These are phyloP conservation scores for Potamarius usumacintae DNA, from an alignment of 2,113 vertebrate species.

Conservation along the genomic window DNA sequence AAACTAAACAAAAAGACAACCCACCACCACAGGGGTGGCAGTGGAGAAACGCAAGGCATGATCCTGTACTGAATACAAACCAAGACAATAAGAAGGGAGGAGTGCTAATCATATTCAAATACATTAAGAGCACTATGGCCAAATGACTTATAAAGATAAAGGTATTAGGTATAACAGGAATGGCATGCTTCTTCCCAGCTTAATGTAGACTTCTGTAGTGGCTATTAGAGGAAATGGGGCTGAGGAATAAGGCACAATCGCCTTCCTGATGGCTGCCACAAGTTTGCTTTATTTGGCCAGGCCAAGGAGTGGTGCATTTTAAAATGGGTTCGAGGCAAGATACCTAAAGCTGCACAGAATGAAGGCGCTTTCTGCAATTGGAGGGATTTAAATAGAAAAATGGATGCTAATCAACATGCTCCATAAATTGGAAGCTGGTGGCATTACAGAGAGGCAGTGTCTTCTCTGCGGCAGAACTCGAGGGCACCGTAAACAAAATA, in stretches of 20 bases:
- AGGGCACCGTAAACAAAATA: constrained; percentile 46
- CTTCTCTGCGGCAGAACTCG: constrained; percentile 26
- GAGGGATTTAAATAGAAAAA: constrained; percentile 44
- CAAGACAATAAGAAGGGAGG: constrained; percentile 45
- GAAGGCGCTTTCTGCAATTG: constrained; percentile 38
- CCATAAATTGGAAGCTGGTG: constrained; percentile 45
- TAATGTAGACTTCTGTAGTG: constrained; percentile 72
- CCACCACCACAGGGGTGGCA: not conserved
- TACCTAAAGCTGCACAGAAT: constrained; percentile 3
- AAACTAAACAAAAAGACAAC: constrained; percentile 3
- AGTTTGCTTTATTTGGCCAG: constrained; percentile 52
- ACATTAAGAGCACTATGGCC: constrained; percentile 63
- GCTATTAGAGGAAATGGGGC: constrained; percentile 61
- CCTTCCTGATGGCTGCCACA: constrained; percentile 52
- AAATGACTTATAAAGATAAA: constrained; percentile 66
- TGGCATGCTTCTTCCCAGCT: constrained; percentile 67
- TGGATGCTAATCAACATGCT: constrained; percentile 53
- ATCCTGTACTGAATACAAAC: constrained; percentile 48
- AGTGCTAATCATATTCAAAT: constrained; percentile 65
- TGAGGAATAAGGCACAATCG: constrained; percentile 52
- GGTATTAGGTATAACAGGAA: constrained; percentile 68
- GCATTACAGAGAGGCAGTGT: constrained; percentile 48
- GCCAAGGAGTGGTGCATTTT: constrained; percentile 40
- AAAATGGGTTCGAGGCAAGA: constrained; percentile 37
- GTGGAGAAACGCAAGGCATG: constrained; percentile 24